phyloP scores from a whole-genome alignment of 2,797 vertebrate genomes.

The Crenichthys baileyi region DNA sequence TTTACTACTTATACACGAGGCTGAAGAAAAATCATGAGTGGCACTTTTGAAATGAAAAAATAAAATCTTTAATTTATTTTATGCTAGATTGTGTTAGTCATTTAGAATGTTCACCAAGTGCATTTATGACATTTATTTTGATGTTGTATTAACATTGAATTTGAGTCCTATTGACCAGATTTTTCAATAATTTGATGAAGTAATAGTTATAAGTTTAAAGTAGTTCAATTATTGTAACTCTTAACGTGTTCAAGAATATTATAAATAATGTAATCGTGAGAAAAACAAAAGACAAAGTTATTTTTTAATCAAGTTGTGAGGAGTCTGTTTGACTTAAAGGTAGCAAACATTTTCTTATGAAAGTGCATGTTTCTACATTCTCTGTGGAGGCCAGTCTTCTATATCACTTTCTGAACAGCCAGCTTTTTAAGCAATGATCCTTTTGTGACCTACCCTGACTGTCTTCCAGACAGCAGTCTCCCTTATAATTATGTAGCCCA shows the following conservation, averaged over 20 bases:
- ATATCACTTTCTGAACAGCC: too few relatives aligned
- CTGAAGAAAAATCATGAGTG: neutral
- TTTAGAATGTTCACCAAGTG: neutral
- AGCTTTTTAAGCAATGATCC: too few relatives aligned
- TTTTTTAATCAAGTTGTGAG: neutral
- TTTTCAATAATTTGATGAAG: too few relatives aligned
- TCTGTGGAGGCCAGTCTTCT: too few relatives aligned
- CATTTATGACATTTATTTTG: neutral
- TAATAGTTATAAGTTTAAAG: neutral
- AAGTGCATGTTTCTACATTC: too few relatives aligned
- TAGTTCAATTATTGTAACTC: neutral
- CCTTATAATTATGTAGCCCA: too few relatives aligned
- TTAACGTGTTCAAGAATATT: too few relatives aligned
- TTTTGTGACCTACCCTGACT: too few relatives aligned
- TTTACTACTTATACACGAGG: slow-evolving; percentile 20
- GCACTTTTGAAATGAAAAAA: too few relatives aligned
- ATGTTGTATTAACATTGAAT: neutral
- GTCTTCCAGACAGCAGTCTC: too few relatives aligned
- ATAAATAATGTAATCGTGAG: too few relatives aligned
- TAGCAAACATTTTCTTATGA: neutral
- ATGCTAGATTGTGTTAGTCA: neutral
- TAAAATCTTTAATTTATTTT: too few relatives aligned
- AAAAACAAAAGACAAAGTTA: neutral
- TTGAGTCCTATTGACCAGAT: neutral
- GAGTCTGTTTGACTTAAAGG: neutral